phyloP scores from a whole-genome alignment of 2,888 invertebrate genomes.

The Acanthosepion esculentum region DNA sequence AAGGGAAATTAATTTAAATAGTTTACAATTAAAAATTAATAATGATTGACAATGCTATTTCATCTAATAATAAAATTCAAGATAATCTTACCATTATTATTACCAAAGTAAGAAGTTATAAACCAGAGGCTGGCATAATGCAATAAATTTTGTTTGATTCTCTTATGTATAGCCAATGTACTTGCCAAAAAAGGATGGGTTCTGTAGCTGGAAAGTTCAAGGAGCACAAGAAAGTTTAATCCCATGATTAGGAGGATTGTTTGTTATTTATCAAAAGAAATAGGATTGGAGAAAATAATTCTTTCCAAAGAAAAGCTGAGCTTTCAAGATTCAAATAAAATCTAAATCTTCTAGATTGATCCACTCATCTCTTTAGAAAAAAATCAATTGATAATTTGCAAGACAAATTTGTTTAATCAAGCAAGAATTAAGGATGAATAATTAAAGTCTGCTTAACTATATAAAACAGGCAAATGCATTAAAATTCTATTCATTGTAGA shows the following conservation, averaged over 20 bases:
- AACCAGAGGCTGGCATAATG: too few species aligned
- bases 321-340: not conserved
- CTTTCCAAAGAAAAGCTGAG: not conserved
- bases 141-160: too few species aligned
- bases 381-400: not conserved
- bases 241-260: not conserved
- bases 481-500: not conserved
- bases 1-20: too few species aligned
- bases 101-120: too few species aligned
- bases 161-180: too few species aligned
- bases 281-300: not conserved
- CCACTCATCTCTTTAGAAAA: not conserved
- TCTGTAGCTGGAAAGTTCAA: not conserved
- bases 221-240: not conserved
- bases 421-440: not conserved
- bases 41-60: too few species aligned
- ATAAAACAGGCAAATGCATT: not conserved
- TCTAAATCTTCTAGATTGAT: not conserved
- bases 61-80: too few species aligned
- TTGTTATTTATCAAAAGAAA: not conserved
- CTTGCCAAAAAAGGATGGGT: too few species aligned
- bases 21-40: too few species aligned
- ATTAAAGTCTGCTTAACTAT: not conserved
- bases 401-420: slow-evolving; percentile 8
- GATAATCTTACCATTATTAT: too few species aligned